These are phyloP conservation scores for Nomada hirtipes DNA, from an alignment of 2,888 invertebrate species.

Conservation along the genomic window DNA sequence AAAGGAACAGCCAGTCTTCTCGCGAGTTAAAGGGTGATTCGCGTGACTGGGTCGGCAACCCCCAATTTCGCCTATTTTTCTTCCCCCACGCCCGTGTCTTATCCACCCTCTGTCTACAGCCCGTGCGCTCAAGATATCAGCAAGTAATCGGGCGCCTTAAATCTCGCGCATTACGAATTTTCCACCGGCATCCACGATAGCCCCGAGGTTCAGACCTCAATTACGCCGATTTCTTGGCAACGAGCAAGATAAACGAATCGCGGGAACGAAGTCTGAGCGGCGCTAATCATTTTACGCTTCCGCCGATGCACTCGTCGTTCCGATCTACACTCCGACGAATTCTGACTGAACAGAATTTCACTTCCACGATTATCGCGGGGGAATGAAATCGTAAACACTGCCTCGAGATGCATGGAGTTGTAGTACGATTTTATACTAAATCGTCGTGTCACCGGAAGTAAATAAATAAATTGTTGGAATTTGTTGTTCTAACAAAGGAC, in stretches of 20 bases:
- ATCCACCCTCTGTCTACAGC: constrained; percentile 44
- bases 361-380: neutral
- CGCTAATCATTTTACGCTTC: constrained; percentile 27
- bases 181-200: constrained; percentile 24
- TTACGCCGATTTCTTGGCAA: constrained; percentile 33
- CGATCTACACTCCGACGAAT: too few relatives aligned
- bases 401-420: too few relatives aligned
- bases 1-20: constrained; percentile 17
- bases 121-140: constrained; percentile 36
- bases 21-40: constrained; percentile 50
- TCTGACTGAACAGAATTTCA: neutral
- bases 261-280: neutral
- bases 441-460: too few relatives aligned
- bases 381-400: too few relatives aligned
- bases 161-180: constrained; percentile 56
- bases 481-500: too few relatives aligned
- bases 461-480: too few relatives aligned
- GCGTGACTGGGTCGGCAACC: constrained; percentile 57
- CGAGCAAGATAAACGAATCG: constrained; percentile 33
- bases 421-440: too few relatives aligned
- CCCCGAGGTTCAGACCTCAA: constrained; percentile 14
- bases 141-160: constrained; percentile 50
- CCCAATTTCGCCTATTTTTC: constrained; percentile 61
- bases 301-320: neutral
- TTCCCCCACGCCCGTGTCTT: constrained; percentile 42